Evolutionary conservation across 2,797 vertebrate genomes (phyloP), one percentile per base, ranked within the genome.

Genomic region (Cyprinella venusta): DNA sequence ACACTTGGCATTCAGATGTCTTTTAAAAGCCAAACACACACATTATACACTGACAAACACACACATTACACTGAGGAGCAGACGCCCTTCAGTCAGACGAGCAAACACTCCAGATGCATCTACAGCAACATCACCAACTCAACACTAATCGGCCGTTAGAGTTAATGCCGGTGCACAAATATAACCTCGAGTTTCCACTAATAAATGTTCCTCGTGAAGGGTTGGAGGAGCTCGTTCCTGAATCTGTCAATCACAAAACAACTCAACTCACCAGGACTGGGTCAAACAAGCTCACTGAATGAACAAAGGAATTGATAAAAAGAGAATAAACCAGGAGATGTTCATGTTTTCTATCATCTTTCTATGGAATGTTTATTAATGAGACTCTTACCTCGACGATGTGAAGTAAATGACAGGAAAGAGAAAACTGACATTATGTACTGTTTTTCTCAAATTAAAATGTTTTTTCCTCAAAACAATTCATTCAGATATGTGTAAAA

Each of bases 21-120:
- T 88, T 92, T 91, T 93, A 92, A 93, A 93, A 93, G 94, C 94
- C 94, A 94, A 93, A 89, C 88, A 89, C 91, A 93, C 91, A 89
- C 93, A 93, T 54, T 74, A 48, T 15, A 15, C 45, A 48, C 45
- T 48, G 45, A 15, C 94, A 94, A 93, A 89, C 88, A 89, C 91
- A 94, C 91, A 89, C 93, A 93, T 59, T 42, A 94, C 93, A 93
- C 94, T 10, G 88, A 94, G 93, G 92, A 93, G 91, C 94, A 89
- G 92, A 94, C 93, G 93, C 94, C 94, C 94, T 95, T 94, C 93
- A 92, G 88, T 91, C 86, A 80, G 89, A 88, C 90, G 52, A 84
- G 94, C 91, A 91, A 93, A 92, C 92, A 88, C 59, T 30, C 24
- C 18, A 38, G 1, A 38, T 2, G 1, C 15, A 19, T 40, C 21